Evolutionary conservation across 2,113 vertebrate genomes (phyloP).

Genomic region (Neogale vison): DNA sequence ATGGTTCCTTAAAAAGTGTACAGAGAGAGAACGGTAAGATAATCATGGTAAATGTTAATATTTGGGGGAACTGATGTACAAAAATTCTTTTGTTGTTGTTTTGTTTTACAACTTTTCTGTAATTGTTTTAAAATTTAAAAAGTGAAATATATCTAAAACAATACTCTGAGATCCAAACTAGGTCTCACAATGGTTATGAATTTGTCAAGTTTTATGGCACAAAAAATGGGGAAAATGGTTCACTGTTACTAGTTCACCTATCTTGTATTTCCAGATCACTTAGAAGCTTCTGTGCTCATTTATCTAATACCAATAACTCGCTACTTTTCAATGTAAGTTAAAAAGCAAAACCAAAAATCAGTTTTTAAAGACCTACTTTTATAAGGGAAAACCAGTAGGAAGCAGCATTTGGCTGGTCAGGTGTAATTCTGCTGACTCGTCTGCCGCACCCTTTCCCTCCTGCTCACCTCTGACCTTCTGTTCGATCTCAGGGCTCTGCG

Average conservation of each 20-base stretch:
- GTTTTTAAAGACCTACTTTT: not conserved
- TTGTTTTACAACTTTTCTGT: not conserved
- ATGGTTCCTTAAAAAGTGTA: not conserved
- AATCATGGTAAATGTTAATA: not conserved
- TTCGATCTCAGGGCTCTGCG: not conserved
- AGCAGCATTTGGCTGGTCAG: not conserved
- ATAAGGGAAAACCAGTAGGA: not conserved
- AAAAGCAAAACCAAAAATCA: not conserved
- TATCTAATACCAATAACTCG: not conserved
- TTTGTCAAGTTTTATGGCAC: not conserved
- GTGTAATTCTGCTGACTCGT: not conserved
- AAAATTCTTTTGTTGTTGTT: not conserved
- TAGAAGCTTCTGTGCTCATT: not conserved
- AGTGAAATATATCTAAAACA: not conserved
- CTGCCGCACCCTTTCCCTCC: no score
- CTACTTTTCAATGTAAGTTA: not conserved
- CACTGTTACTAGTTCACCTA: not conserved
- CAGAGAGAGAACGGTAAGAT: not conserved
- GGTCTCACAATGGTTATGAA: not conserved
- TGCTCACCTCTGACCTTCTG: not conserved
- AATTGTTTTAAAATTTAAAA: constrained; percentile 20
- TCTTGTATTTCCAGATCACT: not conserved
- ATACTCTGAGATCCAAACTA: not conserved
- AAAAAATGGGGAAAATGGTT: not conserved
- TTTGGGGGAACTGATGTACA: not conserved